Base-by-base conservation (phyloP, 2,797 vertebrate species). In the Micromesistius poutassou region DNA sequence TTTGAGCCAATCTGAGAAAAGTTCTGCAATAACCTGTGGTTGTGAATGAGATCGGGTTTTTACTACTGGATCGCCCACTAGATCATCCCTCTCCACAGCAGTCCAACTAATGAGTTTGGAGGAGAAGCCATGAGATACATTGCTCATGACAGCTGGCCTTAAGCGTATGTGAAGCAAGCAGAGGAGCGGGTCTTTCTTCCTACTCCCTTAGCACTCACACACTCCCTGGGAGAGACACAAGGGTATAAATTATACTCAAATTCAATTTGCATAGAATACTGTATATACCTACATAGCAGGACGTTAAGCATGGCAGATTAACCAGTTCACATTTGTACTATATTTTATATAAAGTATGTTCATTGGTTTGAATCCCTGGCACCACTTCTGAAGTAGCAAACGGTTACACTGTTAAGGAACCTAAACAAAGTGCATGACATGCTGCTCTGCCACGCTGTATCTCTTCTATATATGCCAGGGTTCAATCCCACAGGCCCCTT, bases 361-460 rank as follows among this genome's bases (percentile, higher is more conserved):
- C 22, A 25, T 25, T 25, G 22, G 6, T 62, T 62, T 9, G 19
- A 38, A 73, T 38, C 72, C 74, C 10, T 70, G 14, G n/a, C 35
- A 38, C 28, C 25, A 38, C 38, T 71, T 30, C 12, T 19, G 7
- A 72, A 22, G 46, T 2, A 19, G 14, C 35, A 12, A 28, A 25
- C 2, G 6, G 3, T 10, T 28, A 14, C 0, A 7, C 22, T 14
- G n/a, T 25, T 68, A 33, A 31, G 71, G 36, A 73, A 73, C 72
- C 28, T 0, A 19, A 66, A 79, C 55, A 72, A 72, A 16, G 22
- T 1, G 50, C 5, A 50, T 70, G 50, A 5, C n/a, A 78, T 76
- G 35, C 31, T 76, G 35, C 31, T 79, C 80, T 79, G 79, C 74
- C 74, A 78, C 5, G 30, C 19, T 72, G 19, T 22, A 76, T 81